phyloP scores from a whole-genome alignment of 2,888 invertebrate genomes.

The Corbicula japonica region DNA sequence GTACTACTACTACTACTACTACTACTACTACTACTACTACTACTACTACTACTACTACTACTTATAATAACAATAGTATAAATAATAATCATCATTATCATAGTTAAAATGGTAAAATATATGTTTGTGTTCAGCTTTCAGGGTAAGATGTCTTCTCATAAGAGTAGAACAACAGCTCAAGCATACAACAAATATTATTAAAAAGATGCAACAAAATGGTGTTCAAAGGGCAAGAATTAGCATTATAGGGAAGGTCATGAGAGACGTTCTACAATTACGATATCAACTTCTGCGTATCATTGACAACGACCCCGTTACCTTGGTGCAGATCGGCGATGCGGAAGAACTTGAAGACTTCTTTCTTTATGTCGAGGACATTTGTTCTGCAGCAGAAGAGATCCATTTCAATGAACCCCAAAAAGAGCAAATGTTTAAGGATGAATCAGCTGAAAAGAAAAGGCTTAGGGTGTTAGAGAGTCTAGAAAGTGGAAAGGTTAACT shows the following conservation, averaged over 20 bases:
- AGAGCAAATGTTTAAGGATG: background rate
- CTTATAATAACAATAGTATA: no score
- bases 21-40: no score
- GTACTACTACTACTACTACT: no score
- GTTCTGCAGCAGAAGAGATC: constrained; percentile 18
- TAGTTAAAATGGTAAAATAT: no score
- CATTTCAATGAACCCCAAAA: background rate
- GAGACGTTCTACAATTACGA: background rate
- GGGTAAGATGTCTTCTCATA: background rate
- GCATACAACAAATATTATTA: background rate
- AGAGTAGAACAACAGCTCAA: constrained; percentile 11
- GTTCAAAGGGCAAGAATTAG: constrained; percentile 3
- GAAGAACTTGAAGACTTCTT: constrained; percentile 4
- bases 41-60: no score
- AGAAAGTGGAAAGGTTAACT: constrained; percentile 2
- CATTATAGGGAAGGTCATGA: constrained; percentile 5
- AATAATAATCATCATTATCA: no score
- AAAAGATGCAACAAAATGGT: constrained; percentile 9
- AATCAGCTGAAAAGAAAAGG: background rate
- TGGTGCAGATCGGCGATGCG: background rate
- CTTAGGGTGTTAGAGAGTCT: background rate
- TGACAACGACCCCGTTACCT: background rate
- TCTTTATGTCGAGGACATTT: constrained; percentile 2
- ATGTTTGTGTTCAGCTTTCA: background rate
- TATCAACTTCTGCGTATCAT: constrained; percentile 3